Base-by-base conservation (phyloP, 2,888 invertebrate species). In the Drosophila phalerata region DNA sequence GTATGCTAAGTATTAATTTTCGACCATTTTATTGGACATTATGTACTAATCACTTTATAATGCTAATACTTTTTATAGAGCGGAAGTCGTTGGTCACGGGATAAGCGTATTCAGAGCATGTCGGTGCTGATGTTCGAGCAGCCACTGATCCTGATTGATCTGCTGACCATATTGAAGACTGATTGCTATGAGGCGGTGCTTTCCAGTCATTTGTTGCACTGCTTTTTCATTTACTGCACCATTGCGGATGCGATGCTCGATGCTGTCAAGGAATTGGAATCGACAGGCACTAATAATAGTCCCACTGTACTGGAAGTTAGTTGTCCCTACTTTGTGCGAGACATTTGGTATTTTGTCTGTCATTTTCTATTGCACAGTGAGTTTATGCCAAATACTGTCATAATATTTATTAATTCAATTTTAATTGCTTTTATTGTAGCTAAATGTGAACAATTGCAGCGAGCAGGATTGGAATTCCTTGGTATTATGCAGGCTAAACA, bases 311-410 rank as follows among this genome's bases (percentile, higher is more conserved):
- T 63, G 25, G 52, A 66, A 8, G 37, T 65, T 38, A 74, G 77
- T 66, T 73, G 79, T 37, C 62, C 72, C 8, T 91, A 84, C 48
- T 91, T 91, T 72, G 69, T 89, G 15, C 80, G 78, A 1, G 91
- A 92, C 53, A 82, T 85, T 40, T 80, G 91, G 52, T 89, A 81
- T 47, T 92, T 89, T 63, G 63, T 88, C 6, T 79, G 88, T 11
- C 81, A 86, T 42, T 71, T 79, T 43, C 15, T 75, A 10, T 11
- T 67, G 51, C 61, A 76, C 42, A 69, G 79, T 77, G 8, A 80
- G 83, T 67, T 22, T 22, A 8, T 13, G 8, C 9, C 9, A 5
- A 11, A 8, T 32, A 11, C 34, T 30, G 0, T 6, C 28, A 5
- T 6, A 28, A 28, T 5, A n/a, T n/a, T 30, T 9, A 2, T 10